Conservation (phyloP, 2,888 invertebrate genomes). For the Conus canariensis region DNA sequence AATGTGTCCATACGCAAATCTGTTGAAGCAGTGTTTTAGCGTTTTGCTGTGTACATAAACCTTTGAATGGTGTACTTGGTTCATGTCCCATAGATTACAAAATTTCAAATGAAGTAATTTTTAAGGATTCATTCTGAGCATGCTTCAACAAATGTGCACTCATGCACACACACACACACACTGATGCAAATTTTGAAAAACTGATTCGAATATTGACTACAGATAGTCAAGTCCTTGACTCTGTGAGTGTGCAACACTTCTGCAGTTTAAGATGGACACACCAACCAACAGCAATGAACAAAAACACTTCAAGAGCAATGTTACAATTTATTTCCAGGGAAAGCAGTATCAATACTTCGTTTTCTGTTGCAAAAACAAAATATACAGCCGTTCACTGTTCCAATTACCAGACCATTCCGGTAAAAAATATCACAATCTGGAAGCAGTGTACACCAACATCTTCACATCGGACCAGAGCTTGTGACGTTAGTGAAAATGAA, state of each 20-base stretch:
- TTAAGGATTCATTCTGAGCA: background rate
- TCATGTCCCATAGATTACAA: too few species aligned
- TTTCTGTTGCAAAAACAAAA: background rate
- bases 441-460: background rate
- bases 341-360: background rate
- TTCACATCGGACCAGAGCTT: background rate
- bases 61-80: too few species aligned
- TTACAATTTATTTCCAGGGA: constrained; percentile 22
- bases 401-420: background rate
- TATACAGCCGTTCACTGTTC: background rate
- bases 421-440: constrained; percentile 24
- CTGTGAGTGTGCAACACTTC: too few species aligned
- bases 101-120: too few species aligned
- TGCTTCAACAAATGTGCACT: background rate
- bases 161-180: constrained; percentile 2
- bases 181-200: background rate
- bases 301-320: background rate
- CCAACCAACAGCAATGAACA: background rate
- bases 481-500: background rate
- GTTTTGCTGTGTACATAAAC: too few species aligned
- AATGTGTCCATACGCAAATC: too few species aligned
- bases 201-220: too few species aligned
- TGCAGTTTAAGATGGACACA: too few species aligned
- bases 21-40: too few species aligned
- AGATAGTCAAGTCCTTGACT: too few species aligned